Base-by-base conservation (phyloP, 2,113 vertebrate species). In the Cololabis saira region DNA sequence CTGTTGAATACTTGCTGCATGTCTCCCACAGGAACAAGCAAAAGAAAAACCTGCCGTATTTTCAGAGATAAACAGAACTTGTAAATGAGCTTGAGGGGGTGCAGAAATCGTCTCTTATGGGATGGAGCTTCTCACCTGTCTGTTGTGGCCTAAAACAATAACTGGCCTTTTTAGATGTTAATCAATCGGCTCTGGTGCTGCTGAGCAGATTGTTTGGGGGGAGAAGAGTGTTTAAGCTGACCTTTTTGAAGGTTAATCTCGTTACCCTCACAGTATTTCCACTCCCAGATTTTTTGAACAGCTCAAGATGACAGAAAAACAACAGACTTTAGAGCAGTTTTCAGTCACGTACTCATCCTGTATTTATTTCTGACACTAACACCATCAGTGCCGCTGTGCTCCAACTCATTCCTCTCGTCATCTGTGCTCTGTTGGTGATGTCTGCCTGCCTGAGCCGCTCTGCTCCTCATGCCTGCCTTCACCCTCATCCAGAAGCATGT, bases 381-480 rank as follows among this genome's bases (percentile, higher is more conserved):
- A 43, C 22, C 9, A 33, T 62, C 58, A 45, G 61, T 45, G 41
- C 33, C 51, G 62, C 56, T 9, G 56, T 60, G 22, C 63, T 71
- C 18, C 27, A 37, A 49, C 72, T 86, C 76, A 61, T 76, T 44
- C 42, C 24, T 50, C 19, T 74, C 18, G 3, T 83, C 67, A 37
- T 83, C 83, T 77, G 78, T 80, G 68, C 55, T 78, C 66, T 80
- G 64, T 88, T 81, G 68, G 84, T 87, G 89, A 87, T 78, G 80
- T 78, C 78, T 87, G 82, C 73, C 84, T 94, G 94, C 93, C 93
- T 94, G 94, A 86, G 84, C 93, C 94, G 92, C 93, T 93, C 82
- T 89, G 83, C 78, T 88, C 90, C 91, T 91, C 94, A 93, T 92
- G 92, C 93, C 89, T 82, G 84, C 77, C 74, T 37, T 75, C 81